Evolutionary conservation across 1,140 invertebrate genomes (phyloP), one percentile per base, ranked within the genome.

Genomic region (Tetranychus cinnabarinus): DNA sequence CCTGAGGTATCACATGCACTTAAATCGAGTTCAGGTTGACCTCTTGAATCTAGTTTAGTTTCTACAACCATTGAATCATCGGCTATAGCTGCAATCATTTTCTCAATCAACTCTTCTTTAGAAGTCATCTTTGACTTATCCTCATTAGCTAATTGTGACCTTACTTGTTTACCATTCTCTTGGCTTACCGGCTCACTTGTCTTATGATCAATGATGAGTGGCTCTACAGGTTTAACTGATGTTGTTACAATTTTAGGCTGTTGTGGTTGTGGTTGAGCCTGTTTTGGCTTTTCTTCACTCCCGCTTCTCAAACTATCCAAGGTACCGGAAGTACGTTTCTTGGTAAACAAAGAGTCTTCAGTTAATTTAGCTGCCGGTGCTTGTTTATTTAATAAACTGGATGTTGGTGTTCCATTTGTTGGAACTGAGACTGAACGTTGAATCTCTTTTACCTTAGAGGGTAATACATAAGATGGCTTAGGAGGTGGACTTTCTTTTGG

Each of bases 91-190:
- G n/a, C 15, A 46, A 62, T 54, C 39, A 62, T 61, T 52, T 60
- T 65, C 59, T 55, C 63, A 54, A 66, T 58, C 56, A 56, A 59
- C 45, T 64, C 63, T 47, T 61, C 50, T 60, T 65, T 52, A 7
- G 52, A 55, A 7, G 31, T 7, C 5, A 55, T 33, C 31, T 33
- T 55, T 33, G 52, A 33, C 10, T 55, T 55, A 5, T 5, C 10
- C 52, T 55, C 34, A 12, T 55, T 12, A 12, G 52, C 12, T 35
- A 35, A 33, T 33, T 55, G 31, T 33, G 52, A 55, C 12, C 12
- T 55, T 6, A 42, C 39, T 42, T 42, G 39, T 42, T 42, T 42
- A 42, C 39, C 39, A 6, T 42, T 42, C 5, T 42, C 39, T 35
- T 55, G 31, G 10, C 10, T 35, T 12, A 55, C 34, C 5, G 31